Evolutionary conservation across 1,140 invertebrate species (phyloP).

Genomic region (Heliothis subflexa): DNA sequence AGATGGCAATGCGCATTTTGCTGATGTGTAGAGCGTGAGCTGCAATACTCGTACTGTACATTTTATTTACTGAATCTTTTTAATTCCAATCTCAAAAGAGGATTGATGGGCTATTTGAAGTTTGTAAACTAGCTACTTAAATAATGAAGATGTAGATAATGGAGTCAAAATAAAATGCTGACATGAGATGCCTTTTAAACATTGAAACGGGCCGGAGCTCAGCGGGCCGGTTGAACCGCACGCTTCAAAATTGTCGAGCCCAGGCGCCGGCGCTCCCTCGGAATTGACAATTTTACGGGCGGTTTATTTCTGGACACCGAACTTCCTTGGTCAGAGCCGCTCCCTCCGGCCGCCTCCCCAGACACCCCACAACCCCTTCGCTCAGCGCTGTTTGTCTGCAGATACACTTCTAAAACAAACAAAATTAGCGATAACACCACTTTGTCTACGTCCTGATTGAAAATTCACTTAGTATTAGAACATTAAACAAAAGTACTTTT

Average conservation of each 20-base stretch:
- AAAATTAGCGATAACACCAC: constrained; percentile 39
- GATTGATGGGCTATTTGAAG: neutral
- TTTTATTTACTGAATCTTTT: constrained; percentile 34
- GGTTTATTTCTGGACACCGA: constrained; percentile 87
- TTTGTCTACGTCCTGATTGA: constrained; percentile 24
- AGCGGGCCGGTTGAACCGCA: constrained; percentile 51
- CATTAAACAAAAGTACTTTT: constrained; percentile 25
- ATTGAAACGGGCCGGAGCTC: constrained; percentile 48
- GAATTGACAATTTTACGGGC: constrained; percentile 89
- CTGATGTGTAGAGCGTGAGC: constrained; percentile 62
- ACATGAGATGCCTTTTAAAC: constrained; percentile 57
- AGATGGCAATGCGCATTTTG: constrained; percentile 75
- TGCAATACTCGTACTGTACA: constrained; percentile 34
- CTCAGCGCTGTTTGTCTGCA: constrained; percentile 53
- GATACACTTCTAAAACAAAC: constrained; percentile 45
- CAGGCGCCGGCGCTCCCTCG: constrained; percentile 78
- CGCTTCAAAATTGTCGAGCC: constrained; percentile 76
- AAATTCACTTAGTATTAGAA: constrained; percentile 21
- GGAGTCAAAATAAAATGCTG: constrained; percentile 51
- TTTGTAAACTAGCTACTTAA: constrained; percentile 12
- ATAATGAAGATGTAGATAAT: constrained; percentile 15
- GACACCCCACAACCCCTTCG: constrained; percentile 59
- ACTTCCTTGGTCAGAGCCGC: constrained; percentile 76
- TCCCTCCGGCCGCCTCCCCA: constrained; percentile 57
- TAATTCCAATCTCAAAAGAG: constrained; percentile 12